Evolutionary conservation across 2,888 invertebrate genomes (phyloP), one percentile per base, ranked within the genome.

Genomic region (Drosophila greeni): DNA sequence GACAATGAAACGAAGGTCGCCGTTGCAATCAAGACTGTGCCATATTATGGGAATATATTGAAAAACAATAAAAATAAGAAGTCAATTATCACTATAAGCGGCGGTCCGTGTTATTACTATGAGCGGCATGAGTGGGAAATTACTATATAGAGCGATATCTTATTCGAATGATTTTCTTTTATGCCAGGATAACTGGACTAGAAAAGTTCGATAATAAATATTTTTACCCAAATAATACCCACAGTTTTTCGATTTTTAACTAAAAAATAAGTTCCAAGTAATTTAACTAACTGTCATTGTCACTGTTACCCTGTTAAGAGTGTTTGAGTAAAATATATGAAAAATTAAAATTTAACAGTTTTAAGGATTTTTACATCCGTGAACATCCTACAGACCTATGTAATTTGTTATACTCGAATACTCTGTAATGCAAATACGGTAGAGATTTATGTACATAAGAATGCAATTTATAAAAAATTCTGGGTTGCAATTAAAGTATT

Each of bases 1-100:
- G 49, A 37, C 49, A 60, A 43, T 51, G 62, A 62, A 60, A 60
- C 18, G 34, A 62, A 60, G 62, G 62, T 43, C 43, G 40, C 4
- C 12, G 31, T n/a, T 9, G 31, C 40, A n/a, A 70, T 56, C 24
- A 40, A 42, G 37, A 39, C 39, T 39, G 23, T 53, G 43, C 8
- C 34, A 34, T 16, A 34, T 33, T 24, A 36, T 16, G 12, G 8
- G 24, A 36, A 49, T 36, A 16, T 36, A 36, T 45, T 29, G 12
- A 14, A 18, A 45, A 14, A 24, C 5, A n/a, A n/a, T n/a, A 42
- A 24, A n/a, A n/a, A 26, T 6, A 42, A 24, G 11, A 37, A 36
- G 3, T 36, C n/a, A 36, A 16, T 33, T 34, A 34, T 34, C n/a
- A 7, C n/a, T 34, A n/a, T 14, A 6, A 14, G n/a, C 14, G n/a